phyloP scores from a whole-genome alignment of 2,113 vertebrate genomes.

The Tetrao urogallus region DNA sequence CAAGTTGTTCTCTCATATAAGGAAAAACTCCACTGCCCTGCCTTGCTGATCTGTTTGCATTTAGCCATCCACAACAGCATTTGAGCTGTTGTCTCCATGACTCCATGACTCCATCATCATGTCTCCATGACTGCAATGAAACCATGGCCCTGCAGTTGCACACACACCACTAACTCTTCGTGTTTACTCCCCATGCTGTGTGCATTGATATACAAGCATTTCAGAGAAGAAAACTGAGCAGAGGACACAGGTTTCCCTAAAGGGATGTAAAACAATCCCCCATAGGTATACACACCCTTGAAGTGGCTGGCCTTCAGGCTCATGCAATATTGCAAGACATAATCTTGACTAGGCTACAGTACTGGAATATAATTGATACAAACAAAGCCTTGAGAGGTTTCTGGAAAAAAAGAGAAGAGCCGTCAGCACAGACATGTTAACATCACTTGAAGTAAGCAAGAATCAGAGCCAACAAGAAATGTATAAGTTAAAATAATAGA shows the following conservation, averaged over 20 bases:
- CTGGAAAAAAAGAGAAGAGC: neutral
- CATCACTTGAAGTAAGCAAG: slow-evolving; percentile 2
- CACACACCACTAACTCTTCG: neutral
- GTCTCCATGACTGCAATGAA: neutral
- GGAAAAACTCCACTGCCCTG: neutral
- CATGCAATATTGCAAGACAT: neutral
- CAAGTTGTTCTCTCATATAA: neutral
- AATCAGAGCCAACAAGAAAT: neutral
- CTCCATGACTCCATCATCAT: no score
- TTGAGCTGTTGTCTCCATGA: neutral
- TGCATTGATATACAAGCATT: neutral
- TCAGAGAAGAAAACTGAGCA: neutral
- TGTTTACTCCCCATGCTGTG: neutral
- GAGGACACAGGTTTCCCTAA: neutral
- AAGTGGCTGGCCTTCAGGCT: neutral
- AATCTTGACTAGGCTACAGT: neutral
- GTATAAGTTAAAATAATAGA: neutral
- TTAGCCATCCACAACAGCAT: neutral
- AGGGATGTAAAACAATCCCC: neutral
- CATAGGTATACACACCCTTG: neutral
- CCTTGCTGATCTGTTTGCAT: neutral
- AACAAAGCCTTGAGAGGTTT: neutral
- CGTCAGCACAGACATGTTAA: slow-evolving; percentile 7
- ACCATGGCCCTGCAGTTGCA: neutral
- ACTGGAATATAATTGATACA: neutral